Evolutionary conservation across 2,797 vertebrate genomes (phyloP), one percentile per base, ranked within the genome.

Genomic region (Tragelaphus eurycerus): DNA sequence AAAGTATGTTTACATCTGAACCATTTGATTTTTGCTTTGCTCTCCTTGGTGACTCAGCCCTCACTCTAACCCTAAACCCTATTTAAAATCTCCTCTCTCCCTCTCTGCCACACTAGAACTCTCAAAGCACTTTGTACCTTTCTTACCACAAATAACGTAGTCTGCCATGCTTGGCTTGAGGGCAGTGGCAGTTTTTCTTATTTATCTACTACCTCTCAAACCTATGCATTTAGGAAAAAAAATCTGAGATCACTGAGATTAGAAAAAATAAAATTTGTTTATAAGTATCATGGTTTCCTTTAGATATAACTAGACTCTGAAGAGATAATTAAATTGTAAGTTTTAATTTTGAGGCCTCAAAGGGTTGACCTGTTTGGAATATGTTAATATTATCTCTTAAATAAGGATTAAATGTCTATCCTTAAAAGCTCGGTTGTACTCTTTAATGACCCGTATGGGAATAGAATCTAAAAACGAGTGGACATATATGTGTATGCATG

Each of bases 281-380:
- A 83, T 79, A 96, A 78, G 15, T 84, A 29, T 85, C 54, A 43
- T 27, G 14, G 6, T 83, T 83, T 88, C 27, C 60, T 87, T 86
- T 76, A 84, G 55, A 38, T 82, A 17, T 79, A 86, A 59, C 34
- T 79, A 79, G 46, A 59, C 86, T 46, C 89, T 82, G 46, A 89
- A 81, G 90, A 92, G 13, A 74, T 48, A 31, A 25, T 25, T 57
- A 52, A 82, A 50, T 10, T 50, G 2, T 89, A 76, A 78, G 34
- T 88, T 93, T 96, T 93, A 31, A 87, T 87, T 90, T 74, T n/a
- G 83, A 83, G 78, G 48, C 48, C 71, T 95, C 25, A 25, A 95
- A 67, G 4, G 3, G 31, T 84, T 78, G 16, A 25, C 50, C 52
- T 86, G 12, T 67, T 74, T 89, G 43, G 21, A 79, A 89, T 52